Evolutionary conservation across 2,113 vertebrate species (phyloP).

Genomic region (Microcebus griseorufus): DNA sequence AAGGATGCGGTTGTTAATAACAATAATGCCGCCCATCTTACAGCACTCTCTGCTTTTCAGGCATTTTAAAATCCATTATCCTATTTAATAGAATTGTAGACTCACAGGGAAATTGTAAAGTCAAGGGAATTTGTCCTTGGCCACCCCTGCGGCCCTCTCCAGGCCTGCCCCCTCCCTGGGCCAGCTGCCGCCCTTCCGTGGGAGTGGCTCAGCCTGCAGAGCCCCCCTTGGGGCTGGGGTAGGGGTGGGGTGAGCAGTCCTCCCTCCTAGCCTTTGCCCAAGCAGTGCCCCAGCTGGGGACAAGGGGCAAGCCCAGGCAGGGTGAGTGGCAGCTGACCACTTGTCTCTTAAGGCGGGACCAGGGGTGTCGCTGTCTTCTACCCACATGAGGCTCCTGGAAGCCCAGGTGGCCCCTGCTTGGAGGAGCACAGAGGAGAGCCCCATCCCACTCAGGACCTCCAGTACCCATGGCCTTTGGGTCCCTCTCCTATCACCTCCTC

Average conservation of each 20-base stretch:
- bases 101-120: conserved; percentile 68
- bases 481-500: neutral
- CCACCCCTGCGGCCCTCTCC: conserved; percentile 37
- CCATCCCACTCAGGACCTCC: neutral
- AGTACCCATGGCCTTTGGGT: neutral
- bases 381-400: fast-evolving
- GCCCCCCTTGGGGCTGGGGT: neutral
- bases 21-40: conserved; percentile 68
- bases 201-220: neutral
- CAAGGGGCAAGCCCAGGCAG: fast-evolving
- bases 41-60: conserved; percentile 69
- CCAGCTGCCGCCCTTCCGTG: neutral
- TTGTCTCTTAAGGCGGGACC: neutral
- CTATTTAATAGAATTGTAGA: conserved; percentile 76
- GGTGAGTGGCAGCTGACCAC: neutral
- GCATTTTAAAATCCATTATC: conserved; percentile 81
- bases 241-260: fast-evolving
- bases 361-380: too few relatives aligned
- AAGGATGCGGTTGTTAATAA: conserved; percentile 74
- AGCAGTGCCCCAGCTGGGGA: too few relatives aligned
- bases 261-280: neutral
- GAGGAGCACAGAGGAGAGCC: neutral
- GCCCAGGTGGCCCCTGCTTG: neutral
- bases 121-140: conserved; percentile 53
- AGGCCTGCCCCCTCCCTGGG: neutral